Evolutionary conservation across 2,888 invertebrate genomes (phyloP).

Genomic region (Mactromeris polynyma): DNA sequence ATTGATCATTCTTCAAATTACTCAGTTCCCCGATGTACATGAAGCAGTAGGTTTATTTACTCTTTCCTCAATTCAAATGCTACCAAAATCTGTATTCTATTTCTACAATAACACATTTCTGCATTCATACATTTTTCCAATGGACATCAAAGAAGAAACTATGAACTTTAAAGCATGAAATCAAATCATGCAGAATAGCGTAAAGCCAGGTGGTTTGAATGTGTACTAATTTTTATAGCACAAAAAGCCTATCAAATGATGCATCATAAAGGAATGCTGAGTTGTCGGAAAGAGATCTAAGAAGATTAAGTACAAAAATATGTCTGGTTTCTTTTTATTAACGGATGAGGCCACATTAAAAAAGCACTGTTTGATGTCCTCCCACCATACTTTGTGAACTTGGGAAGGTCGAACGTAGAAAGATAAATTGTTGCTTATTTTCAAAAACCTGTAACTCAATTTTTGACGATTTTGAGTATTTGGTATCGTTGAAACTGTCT

Average conservation of each 20-base stretch:
- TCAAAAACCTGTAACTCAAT: no score
- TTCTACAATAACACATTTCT: not conserved
- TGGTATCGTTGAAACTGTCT: no score
- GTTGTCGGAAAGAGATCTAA: conserved; percentile 23
- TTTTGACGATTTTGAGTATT: no score
- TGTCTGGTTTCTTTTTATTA: conserved; percentile 25
- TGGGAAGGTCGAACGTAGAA: no score
- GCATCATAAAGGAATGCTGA: conserved; percentile 35
- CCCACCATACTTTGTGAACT: no score
- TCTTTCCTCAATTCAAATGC: not conserved
- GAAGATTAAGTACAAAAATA: conserved; percentile 22
- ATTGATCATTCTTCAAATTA: no score
- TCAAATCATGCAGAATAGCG: not conserved
- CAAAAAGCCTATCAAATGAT: conserved; percentile 12
- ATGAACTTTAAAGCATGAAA: not conserved
- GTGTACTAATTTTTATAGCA: not conserved
- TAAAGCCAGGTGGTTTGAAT: not conserved
- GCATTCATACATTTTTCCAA: no score
- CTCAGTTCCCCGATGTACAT: no score
- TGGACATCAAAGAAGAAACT: not conserved
- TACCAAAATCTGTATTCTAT: not conserved
- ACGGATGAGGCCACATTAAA: not conserved
- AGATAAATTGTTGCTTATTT: no score
- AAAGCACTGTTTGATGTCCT: not conserved
- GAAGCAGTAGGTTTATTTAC: no score